These are phyloP conservation scores for Lasioglossum figueresi DNA, from an alignment of 2,888 invertebrate genomes.

Conservation along the genomic window DNA sequence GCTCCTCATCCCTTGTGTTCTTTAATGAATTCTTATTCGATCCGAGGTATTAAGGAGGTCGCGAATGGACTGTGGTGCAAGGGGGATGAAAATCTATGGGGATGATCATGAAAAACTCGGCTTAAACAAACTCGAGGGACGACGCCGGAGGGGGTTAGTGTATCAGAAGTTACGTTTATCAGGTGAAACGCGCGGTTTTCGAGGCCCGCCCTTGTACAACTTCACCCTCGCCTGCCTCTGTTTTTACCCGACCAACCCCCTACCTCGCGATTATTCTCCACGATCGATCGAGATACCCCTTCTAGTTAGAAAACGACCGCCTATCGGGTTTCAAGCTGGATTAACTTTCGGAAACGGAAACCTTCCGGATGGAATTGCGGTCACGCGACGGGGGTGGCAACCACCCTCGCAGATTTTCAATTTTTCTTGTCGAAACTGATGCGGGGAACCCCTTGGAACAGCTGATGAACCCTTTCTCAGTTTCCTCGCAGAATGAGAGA, in stretches of 20 bases:
- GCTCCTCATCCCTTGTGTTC: slow-evolving; percentile 25
- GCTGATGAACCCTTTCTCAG: not conserved
- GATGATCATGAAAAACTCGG: slow-evolving; percentile 47
- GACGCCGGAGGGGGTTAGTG: slow-evolving; percentile 8
- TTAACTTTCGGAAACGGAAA: slow-evolving; percentile 68
- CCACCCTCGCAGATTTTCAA: not conserved
- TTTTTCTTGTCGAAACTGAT: not conserved
- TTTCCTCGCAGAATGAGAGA: not conserved
- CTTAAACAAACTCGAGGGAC: slow-evolving; percentile 3
- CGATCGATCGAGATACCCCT: slow-evolving; percentile 51
- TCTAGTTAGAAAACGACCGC: slow-evolving; percentile 36
- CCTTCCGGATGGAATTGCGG: slow-evolving; percentile 49
- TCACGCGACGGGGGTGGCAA: slow-evolving; percentile 22
- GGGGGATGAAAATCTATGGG: slow-evolving; percentile 52
- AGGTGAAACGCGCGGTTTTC: slow-evolving; percentile 52
- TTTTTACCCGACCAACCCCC: not conserved
- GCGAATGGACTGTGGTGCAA: slow-evolving; percentile 55
- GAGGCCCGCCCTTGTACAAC: slow-evolving; percentile 21
- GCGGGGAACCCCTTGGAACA: not conserved
- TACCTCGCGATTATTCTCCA: slow-evolving; percentile 35
- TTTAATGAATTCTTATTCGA: slow-evolving; percentile 77
- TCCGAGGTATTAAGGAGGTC: slow-evolving; percentile 69
- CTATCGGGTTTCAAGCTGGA: slow-evolving; percentile 64
- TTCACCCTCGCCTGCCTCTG: slow-evolving; percentile 18
- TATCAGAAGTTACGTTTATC: slow-evolving; percentile 71